phyloP scores from a whole-genome alignment of 92 coral and sea anemone species.

The Porites divaricata region DNA sequence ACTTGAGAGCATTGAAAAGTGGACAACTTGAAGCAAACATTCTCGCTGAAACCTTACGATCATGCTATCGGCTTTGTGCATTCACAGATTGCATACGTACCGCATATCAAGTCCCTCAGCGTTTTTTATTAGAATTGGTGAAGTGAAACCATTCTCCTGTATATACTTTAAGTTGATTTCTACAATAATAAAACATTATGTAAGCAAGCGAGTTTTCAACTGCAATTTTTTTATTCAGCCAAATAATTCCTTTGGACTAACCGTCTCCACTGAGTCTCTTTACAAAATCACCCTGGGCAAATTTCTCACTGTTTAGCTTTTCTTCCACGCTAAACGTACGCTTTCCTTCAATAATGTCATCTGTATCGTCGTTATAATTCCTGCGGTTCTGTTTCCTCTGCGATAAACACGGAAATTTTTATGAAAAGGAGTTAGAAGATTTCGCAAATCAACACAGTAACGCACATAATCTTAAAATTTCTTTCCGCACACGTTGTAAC shows the following conservation, averaged over 20 bases:
- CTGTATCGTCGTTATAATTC: constrained; percentile 92
- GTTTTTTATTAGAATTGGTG: constrained; percentile 73
- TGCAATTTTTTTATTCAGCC: constrained; percentile 56
- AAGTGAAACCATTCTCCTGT: constrained; percentile 87
- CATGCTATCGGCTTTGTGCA: not conserved
- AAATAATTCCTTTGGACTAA: constrained; percentile 70
- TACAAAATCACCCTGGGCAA: constrained; percentile 80
- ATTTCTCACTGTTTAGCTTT: constrained; percentile 86
- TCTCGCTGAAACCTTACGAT: not conserved
- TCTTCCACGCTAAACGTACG: constrained; percentile 96
- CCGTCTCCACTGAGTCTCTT: constrained; percentile 85
- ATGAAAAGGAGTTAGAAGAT: constrained; percentile 28
- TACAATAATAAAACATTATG: constrained; percentile 60
- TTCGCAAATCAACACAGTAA: constrained; percentile 51
- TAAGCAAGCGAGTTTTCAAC: constrained; percentile 45
- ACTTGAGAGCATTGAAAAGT: not conserved
- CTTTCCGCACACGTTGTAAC: constrained; percentile 38
- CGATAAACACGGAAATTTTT: constrained; percentile 41
- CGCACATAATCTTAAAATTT: constrained; percentile 41
- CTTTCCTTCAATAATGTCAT: constrained; percentile 97
- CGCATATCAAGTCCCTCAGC: constrained; percentile 92
- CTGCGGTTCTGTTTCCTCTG: constrained; percentile 94
- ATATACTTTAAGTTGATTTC: constrained; percentile 86
- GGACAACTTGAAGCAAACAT: constrained; percentile 6
- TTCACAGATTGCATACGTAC: constrained; percentile 62